phyloP scores from a whole-genome alignment of 2,797 vertebrate genomes.

The Scyliorhinus canicula region DNA sequence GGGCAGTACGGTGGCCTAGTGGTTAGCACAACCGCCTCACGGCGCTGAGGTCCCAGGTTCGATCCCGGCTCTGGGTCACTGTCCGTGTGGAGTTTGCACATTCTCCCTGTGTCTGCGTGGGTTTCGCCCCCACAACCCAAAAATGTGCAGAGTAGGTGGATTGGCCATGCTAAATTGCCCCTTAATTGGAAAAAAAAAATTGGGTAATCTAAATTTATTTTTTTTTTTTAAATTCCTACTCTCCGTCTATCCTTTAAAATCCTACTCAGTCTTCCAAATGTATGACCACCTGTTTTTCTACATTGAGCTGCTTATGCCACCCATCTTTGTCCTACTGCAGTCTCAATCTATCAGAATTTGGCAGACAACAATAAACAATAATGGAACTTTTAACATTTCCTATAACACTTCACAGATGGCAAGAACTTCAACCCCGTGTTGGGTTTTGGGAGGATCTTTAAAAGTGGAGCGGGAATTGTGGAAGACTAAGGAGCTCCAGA shows the following conservation, averaged over 20 bases:
- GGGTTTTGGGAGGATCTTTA: not conserved
- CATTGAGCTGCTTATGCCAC: not conserved
- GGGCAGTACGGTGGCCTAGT: no score
- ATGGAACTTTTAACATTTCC: not conserved
- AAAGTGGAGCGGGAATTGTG: not conserved
- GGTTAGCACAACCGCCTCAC: no score
- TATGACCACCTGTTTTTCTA: not conserved
- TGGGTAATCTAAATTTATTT: no score
- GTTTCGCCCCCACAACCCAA: no score
- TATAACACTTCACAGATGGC: not conserved
- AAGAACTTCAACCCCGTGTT: not conserved
- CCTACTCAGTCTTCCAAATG: not conserved
- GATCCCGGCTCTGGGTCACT: no score
- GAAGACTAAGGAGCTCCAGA: not conserved
- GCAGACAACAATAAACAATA: not conserved
- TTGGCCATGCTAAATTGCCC: no score
- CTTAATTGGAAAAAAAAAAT: no score
- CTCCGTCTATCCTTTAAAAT: not conserved
- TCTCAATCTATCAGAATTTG: not conserved
- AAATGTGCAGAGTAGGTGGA: no score
- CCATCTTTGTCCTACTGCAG: not conserved
- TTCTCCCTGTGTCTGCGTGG: no score
- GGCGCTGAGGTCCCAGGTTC: no score
- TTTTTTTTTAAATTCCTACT: no score
- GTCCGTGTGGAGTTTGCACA: no score